Conservation (phyloP, 1,140 invertebrate genomes). For the Harpegnathos saltator region DNA sequence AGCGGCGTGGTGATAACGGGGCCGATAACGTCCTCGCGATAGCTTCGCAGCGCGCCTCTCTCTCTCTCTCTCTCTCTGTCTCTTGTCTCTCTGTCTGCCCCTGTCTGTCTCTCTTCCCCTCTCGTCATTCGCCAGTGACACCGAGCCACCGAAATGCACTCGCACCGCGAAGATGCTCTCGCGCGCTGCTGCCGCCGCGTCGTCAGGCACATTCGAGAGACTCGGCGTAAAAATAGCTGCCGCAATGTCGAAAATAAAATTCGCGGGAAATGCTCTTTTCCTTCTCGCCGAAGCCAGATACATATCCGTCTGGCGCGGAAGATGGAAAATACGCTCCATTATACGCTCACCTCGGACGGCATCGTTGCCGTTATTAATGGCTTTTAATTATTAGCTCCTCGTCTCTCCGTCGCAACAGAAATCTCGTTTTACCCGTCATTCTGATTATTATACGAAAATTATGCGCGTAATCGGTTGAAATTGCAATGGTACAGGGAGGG, state of each 20-base stretch:
- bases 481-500: too few species aligned
- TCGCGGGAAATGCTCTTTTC: too few species aligned
- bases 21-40: slow-evolving; percentile 70
- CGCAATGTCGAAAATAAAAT: background rate
- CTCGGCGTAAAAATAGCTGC: background rate
- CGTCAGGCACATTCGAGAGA: background rate
- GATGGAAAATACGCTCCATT: too few species aligned
- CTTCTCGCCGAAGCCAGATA: too few species aligned
- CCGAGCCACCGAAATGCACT: slow-evolving; percentile 2
- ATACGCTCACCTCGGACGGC: too few species aligned
- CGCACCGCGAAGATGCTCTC: background rate
- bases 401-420: too few species aligned
- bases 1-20: slow-evolving; percentile 69
- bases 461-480: too few species aligned
- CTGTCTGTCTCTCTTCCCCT: background rate
- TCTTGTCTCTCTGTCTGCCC: background rate
- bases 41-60: slow-evolving; percentile 27
- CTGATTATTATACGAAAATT: too few species aligned
- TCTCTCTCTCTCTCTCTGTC: background rate
- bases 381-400: too few species aligned
- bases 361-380: too few species aligned
- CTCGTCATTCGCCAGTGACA: background rate
- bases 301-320: too few species aligned
- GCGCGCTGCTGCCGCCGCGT: background rate
- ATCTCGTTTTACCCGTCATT: too few species aligned